Conservation (phyloP, 1,140 invertebrate genomes). For the Tyrophagus putrescentiae region DNA sequence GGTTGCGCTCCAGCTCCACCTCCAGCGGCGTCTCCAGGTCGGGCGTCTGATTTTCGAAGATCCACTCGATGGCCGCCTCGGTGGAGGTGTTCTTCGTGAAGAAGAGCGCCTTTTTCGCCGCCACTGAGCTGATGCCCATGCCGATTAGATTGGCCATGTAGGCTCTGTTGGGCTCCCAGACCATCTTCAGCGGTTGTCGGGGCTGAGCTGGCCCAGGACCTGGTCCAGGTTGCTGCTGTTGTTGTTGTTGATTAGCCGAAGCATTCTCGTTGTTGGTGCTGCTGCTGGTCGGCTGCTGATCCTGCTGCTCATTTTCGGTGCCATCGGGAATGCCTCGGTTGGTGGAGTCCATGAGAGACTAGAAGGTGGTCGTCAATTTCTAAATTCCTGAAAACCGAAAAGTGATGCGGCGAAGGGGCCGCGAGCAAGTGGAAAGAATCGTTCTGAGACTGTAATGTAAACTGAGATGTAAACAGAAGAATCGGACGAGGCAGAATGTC, state of each 20-base stretch:
- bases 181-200: slow-evolving; percentile 9
- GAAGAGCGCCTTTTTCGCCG: slow-evolving; percentile 38
- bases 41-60: slow-evolving; percentile 40
- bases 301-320: neutral
- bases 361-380: too few relatives aligned
- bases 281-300: too few relatives aligned
- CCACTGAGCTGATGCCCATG: slow-evolving; percentile 33
- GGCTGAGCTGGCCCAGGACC: neutral
- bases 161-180: slow-evolving; percentile 33
- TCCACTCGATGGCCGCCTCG: slow-evolving; percentile 40
- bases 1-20: neutral
- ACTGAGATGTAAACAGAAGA: too few relatives aligned
- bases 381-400: too few relatives aligned
- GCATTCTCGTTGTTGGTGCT: neutral
- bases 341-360: too few relatives aligned
- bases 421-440: too few relatives aligned
- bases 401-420: too few relatives aligned
- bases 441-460: too few relatives aligned
- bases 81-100: slow-evolving; percentile 42
- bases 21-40: slow-evolving; percentile 32
- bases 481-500: too few relatives aligned
- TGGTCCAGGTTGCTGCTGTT: neutral
- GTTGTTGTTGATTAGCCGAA: neutral
- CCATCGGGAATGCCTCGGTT: slow-evolving; percentile 7
- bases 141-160: slow-evolving; percentile 30